A percentile compares a stretch with the other conserved stretches of the same genome.
Evolutionary conservation across 2,113 vertebrate species (phyloP).

Genomic region (Trematocara stigmaticum): DNA sequence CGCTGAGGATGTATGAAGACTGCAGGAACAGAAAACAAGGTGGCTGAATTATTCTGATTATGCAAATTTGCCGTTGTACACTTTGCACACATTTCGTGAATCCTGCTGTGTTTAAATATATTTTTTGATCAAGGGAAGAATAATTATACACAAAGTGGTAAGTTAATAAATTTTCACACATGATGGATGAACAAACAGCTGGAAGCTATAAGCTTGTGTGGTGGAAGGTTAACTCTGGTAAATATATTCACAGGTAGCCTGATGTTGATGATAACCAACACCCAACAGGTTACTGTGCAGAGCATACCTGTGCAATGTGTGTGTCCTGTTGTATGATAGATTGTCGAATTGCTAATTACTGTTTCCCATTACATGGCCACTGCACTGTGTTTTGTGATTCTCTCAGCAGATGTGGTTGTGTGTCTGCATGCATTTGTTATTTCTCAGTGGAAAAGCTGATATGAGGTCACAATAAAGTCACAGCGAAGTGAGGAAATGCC

Average conservation of each 20-base stretch:
- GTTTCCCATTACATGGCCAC: neutral
- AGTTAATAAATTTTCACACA: neutral
- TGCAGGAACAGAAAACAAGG: neutral
- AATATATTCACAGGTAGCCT: neutral
- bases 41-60: neutral
- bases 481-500: neutral
- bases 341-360: too few species aligned
- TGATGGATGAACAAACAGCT: neutral
- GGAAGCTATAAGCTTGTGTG: neutral
- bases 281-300: neutral
- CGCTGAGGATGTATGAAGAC: neutral
- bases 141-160: neutral
- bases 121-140: too few species aligned
- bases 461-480: slow-evolving; percentile 12
- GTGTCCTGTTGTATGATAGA: neutral
- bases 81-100: neutral
- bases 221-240: neutral
- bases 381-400: neutral
- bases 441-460: neutral
- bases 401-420: neutral
- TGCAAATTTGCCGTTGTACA: neutral
- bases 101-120: too few species aligned
- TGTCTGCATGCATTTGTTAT: neutral
- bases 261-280: neutral
- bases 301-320: neutral